Conservation (phyloP, 2,888 invertebrate species). For the Lithophane semibrunnea region DNA sequence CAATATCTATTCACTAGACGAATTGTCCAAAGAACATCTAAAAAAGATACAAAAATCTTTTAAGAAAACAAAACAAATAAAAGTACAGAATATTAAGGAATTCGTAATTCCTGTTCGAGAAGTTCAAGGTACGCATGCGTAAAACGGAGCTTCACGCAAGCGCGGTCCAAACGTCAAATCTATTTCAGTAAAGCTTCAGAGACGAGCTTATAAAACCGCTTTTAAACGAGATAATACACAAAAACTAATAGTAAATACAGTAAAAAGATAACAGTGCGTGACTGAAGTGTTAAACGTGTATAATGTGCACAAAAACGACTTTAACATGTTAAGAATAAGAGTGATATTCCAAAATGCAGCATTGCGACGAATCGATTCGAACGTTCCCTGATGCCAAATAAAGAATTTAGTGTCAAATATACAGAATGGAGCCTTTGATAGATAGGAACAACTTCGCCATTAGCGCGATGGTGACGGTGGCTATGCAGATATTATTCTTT, state of each 20-base stretch:
- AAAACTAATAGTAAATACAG: conserved; percentile 41
- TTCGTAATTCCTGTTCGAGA: conserved; percentile 9
- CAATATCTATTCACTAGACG: conserved; percentile 22
- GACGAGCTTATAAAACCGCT: conserved; percentile 62
- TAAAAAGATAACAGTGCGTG: conserved; percentile 44
- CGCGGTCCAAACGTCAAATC: conserved; percentile 83
- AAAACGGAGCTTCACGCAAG: conserved; percentile 71
- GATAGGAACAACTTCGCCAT: conserved; percentile 96
- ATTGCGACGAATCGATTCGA: conserved; percentile 80
- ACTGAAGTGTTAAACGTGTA: conserved; percentile 31
- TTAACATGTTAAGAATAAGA: conserved; percentile 46
- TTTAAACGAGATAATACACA: conserved; percentile 63
- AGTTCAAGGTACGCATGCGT: conserved; percentile 78
- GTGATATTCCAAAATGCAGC: conserved; percentile 77
- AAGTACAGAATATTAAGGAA: conserved; percentile 7
- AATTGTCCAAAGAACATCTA: conserved; percentile 6
- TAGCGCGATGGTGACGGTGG: conserved; percentile 95
- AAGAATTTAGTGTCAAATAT: conserved; percentile 77
- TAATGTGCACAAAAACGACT: conserved; percentile 53
- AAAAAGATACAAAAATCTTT: background rate
- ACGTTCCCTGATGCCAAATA: conserved; percentile 78
- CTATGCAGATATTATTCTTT: conserved; percentile 97
- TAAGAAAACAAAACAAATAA: conserved; percentile 1
- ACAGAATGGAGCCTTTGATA: conserved; percentile 93
- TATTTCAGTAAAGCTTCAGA: conserved; percentile 85